phyloP scores from a whole-genome alignment of 2,113 vertebrate genomes.

The Sinocyclocheilus grahami region DNA sequence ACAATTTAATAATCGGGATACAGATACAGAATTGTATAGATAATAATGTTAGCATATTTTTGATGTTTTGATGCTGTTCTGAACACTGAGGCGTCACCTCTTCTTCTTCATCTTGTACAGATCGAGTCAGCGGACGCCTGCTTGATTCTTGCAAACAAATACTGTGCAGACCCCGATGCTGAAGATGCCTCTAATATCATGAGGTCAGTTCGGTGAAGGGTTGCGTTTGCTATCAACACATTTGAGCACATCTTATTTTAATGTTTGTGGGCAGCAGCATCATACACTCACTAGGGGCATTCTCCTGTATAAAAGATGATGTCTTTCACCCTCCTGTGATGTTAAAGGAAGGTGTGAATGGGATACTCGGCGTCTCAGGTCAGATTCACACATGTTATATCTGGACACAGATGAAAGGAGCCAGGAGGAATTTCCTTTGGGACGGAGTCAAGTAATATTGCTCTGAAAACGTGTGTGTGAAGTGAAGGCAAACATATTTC shows the following conservation, averaged over 20 bases:
- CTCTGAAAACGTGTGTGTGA: constrained; percentile 8
- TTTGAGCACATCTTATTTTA: background rate
- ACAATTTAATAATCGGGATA: background rate
- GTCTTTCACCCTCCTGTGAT: constrained; percentile 20
- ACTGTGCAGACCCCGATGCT: constrained; percentile 96
- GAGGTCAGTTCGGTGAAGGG: constrained; percentile 79
- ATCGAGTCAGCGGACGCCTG: constrained; percentile 99
- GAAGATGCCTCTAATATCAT: constrained; percentile 99
- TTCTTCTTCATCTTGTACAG: constrained; percentile 66
- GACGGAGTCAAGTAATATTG: constrained; percentile 8
- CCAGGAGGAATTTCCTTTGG: constrained; percentile 27
- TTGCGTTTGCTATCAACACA: background rate
- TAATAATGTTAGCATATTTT: background rate
- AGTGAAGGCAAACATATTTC: constrained; percentile 24
- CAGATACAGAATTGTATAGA: background rate
- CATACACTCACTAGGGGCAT: constrained; percentile 7
- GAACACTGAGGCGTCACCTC: background rate
- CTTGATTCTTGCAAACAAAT: constrained; percentile 98
- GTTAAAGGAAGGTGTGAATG: constrained; percentile 51
- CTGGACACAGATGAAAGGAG: constrained; percentile 41
- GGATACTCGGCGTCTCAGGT: constrained; percentile 24
- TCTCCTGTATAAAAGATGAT: constrained; percentile 24
- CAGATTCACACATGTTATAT: constrained; percentile 35
- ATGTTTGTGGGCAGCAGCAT: background rate
- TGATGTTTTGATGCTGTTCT: background rate